These are phyloP conservation scores for Dermochelys coriacea DNA, from an alignment of 2,797 vertebrate species.

Conservation along the genomic window DNA sequence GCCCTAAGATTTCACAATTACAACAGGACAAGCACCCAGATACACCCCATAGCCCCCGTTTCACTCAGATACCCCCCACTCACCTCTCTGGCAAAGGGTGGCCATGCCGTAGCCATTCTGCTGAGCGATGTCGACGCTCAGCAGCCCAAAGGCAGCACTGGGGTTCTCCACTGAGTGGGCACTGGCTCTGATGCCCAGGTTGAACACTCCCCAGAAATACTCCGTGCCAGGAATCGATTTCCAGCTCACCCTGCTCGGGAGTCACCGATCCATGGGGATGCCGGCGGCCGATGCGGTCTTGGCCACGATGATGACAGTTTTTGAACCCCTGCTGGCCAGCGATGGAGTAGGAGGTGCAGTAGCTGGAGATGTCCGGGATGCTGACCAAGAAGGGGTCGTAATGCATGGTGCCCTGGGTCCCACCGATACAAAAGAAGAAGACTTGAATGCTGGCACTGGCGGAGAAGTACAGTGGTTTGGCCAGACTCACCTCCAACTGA, in stretches of 20 bases:
- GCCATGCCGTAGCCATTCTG: slow-evolving; percentile 78
- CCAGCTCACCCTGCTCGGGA: slow-evolving; percentile 68
- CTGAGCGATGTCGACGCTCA: slow-evolving; percentile 77
- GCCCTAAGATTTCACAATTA: neutral
- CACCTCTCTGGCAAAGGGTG: slow-evolving; percentile 64
- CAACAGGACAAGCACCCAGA: neutral
- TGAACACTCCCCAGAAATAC: slow-evolving; percentile 81
- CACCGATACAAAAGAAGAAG: slow-evolving; percentile 80
- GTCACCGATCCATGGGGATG: slow-evolving; percentile 71
- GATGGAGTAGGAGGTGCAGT: slow-evolving; percentile 81
- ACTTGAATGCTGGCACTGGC: slow-evolving; percentile 83
- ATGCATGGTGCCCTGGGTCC: fast-evolving
- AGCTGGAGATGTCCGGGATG: slow-evolving; percentile 72
- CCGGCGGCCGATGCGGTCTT: slow-evolving; percentile 19
- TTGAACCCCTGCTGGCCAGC: slow-evolving; percentile 59
- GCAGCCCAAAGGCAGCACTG: slow-evolving; percentile 75
- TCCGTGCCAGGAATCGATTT: slow-evolving; percentile 69
- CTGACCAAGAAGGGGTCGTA: slow-evolving; percentile 82
- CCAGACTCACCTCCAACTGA: slow-evolving; percentile 23
- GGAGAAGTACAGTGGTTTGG: slow-evolving; percentile 73
- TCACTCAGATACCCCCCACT: neutral
- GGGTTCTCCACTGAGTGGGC: slow-evolving; percentile 64
- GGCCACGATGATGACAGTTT: slow-evolving; percentile 79
- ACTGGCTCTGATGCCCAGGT: slow-evolving; percentile 17
- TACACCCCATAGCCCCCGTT: neutral